Evolutionary conservation across 2,888 invertebrate genomes (phyloP).

Genomic region (Ethmia dodecea): DNA sequence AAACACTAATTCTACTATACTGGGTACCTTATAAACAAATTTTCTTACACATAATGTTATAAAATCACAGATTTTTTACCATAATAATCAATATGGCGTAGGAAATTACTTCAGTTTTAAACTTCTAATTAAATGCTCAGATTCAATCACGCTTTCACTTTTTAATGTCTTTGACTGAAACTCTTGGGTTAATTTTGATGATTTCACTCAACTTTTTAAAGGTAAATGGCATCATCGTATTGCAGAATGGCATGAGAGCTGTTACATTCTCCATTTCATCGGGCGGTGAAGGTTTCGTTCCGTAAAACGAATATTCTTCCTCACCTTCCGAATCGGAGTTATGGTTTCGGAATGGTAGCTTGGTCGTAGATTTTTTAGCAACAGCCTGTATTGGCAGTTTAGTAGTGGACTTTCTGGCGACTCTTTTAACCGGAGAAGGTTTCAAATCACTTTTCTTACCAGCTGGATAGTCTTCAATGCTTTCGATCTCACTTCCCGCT

Average conservation of each 20-base stretch:
- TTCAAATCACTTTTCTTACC: conserved; percentile 13
- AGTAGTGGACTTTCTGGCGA: conserved; percentile 50
- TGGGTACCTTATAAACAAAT: too few relatives aligned
- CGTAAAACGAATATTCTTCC: conserved; percentile 68
- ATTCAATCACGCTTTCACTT: conserved; percentile 3
- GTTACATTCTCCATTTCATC: conserved; percentile 58
- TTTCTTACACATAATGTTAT: not conserved
- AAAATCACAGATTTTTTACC: conserved; percentile 6
- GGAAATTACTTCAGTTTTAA: too few relatives aligned
- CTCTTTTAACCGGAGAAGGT: conserved; percentile 21
- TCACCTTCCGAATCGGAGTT: conserved; percentile 29
- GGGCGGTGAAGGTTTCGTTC: conserved; percentile 46
- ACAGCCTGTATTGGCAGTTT: conserved; percentile 33
- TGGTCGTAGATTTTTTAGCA: conserved; percentile 74
- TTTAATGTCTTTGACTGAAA: conserved; percentile 54
- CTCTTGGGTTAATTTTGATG: conserved; percentile 67
- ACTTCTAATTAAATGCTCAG: too few relatives aligned
- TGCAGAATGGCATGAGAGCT: conserved; percentile 72
- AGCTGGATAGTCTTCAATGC: conserved; percentile 15
- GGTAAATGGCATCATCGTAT: conserved; percentile 59
- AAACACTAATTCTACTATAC: too few relatives aligned
- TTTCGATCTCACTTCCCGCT: conserved; percentile 1
- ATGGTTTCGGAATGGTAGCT: too few relatives aligned
- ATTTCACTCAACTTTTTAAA: conserved; percentile 69
- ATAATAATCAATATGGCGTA: not conserved